phyloP scores from a whole-genome alignment of 1,140 invertebrate genomes.

The Zaprionus vittiger region DNA sequence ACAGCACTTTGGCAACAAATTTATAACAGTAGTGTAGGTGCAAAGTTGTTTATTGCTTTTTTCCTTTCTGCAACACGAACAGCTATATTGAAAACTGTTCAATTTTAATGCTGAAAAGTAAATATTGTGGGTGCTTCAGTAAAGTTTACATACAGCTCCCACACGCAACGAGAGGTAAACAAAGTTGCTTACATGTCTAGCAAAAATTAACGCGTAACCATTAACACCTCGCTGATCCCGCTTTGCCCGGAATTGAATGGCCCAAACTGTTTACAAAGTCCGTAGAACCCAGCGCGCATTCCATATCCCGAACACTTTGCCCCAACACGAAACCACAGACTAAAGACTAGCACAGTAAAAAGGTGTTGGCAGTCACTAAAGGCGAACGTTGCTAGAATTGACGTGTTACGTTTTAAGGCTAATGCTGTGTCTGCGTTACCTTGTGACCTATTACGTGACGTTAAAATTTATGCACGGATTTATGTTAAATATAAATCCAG shows the following conservation, averaged over 20 bases:
- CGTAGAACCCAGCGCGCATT: background rate
- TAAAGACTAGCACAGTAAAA: constrained; percentile 16
- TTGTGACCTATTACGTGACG: constrained; percentile 51
- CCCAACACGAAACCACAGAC: background rate
- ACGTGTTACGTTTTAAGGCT: constrained; percentile 48
- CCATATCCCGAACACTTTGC: constrained; percentile 17
- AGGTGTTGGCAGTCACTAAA: constrained; percentile 53
- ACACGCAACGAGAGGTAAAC: background rate
- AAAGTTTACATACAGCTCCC: constrained; percentile 32
- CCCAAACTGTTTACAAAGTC: constrained; percentile 31
- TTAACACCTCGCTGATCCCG: constrained; percentile 69
- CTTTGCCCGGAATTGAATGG: constrained; percentile 41
- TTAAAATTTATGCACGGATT: constrained; percentile 66
- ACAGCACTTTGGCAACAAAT: constrained; percentile 15
- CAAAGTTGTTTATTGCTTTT: constrained; percentile 11
- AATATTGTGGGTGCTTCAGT: constrained; percentile 19
- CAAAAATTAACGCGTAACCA: constrained; percentile 55
- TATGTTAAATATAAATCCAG: constrained; percentile 67
- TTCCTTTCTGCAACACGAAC: background rate
- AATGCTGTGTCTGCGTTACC: constrained; percentile 22
- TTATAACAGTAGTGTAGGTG: constrained; percentile 8
- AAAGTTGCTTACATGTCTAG: constrained; percentile 40
- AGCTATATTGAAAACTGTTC: constrained; percentile 43
- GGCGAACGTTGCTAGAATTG: constrained; percentile 54
- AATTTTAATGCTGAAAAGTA: constrained; percentile 30